phyloP scores from a whole-genome alignment of 2,888 invertebrate species.

The Busseola fusca region DNA sequence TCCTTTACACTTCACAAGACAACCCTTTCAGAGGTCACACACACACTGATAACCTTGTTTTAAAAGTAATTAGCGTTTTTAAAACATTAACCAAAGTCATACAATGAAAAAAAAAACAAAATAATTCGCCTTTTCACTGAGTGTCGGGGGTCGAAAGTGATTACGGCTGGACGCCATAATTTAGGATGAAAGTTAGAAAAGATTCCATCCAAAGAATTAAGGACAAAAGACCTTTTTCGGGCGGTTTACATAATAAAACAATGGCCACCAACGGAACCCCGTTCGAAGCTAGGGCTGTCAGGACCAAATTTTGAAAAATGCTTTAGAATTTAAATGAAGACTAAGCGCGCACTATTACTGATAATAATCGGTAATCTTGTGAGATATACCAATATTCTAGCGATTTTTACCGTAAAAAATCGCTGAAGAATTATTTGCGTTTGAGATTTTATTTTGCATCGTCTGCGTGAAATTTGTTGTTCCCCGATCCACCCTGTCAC shows the following conservation, averaged over 20 bases:
- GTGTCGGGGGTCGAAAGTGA: conserved; percentile 75
- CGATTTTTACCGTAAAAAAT: too few species aligned
- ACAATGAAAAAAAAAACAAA: conserved; percentile 58
- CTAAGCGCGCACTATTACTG: neutral
- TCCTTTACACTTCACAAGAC: neutral
- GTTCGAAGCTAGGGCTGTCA: conserved; percentile 55
- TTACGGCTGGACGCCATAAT: conserved; percentile 82
- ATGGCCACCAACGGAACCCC: conserved; percentile 63
- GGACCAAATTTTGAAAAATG: conserved; percentile 17
- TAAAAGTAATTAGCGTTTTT: conserved; percentile 53
- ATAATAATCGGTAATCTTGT: neutral
- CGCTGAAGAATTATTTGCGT: too few species aligned
- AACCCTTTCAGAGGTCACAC: conserved; percentile 18
- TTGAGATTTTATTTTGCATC: too few species aligned
- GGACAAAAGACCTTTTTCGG: conserved; percentile 72
- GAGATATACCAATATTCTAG: neutral
- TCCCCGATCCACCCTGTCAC: too few species aligned
- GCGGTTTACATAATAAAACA: conserved; percentile 79
- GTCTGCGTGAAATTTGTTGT: too few species aligned
- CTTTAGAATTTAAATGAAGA: conserved; percentile 22
- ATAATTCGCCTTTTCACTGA: conserved; percentile 68
- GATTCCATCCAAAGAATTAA: conserved; percentile 81
- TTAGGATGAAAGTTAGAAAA: conserved; percentile 80
- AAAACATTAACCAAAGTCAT: conserved; percentile 40
- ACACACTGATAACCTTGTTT: conserved; percentile 31